These are phyloP conservation scores for Dendrolimus punctatus DNA, from an alignment of 1,140 invertebrate species.

Conservation along the genomic window DNA sequence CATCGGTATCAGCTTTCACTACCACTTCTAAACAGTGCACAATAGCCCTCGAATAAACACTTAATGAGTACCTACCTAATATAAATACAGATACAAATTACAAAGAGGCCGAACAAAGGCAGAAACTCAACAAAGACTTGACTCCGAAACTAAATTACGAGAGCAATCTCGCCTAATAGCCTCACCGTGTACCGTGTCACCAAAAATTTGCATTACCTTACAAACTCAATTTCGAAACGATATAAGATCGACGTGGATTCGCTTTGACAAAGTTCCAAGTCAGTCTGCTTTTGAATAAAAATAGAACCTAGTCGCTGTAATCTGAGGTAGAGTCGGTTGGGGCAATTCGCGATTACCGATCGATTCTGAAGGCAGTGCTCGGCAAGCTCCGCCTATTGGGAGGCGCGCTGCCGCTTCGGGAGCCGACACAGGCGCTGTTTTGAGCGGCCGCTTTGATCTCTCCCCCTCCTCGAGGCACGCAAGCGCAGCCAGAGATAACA, in stretches of 20 bases:
- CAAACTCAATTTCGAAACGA: slow-evolving; percentile 27
- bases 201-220: slow-evolving; percentile 56
- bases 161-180: slow-evolving; percentile 60
- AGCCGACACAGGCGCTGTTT: slow-evolving; percentile 53
- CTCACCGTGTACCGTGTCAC: slow-evolving; percentile 52
- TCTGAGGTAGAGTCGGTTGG: slow-evolving; percentile 19
- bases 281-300: too few relatives aligned
- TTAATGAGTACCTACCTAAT: slow-evolving; percentile 14
- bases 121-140: slow-evolving; percentile 48
- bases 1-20: too few relatives aligned
- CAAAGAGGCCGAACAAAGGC: slow-evolving; percentile 38
- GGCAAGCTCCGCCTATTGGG: slow-evolving; percentile 58
- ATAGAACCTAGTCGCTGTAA: slow-evolving; percentile 31
- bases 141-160: slow-evolving; percentile 61
- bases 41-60: slow-evolving; percentile 15
- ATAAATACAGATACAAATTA: slow-evolving; percentile 29
- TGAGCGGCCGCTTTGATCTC: slow-evolving; percentile 57
- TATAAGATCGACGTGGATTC: slow-evolving; percentile 14
- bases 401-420: slow-evolving; percentile 72
- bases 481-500: slow-evolving; percentile 41
- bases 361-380: slow-evolving; percentile 61
- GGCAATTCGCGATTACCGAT: slow-evolving; percentile 50
- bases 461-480: slow-evolving; percentile 32
- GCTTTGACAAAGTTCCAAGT: slow-evolving; percentile 36
- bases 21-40: slow-evolving; percentile 15